Conservation (phyloP, 1,140 invertebrate genomes). For the Oryctes rhinoceros region DNA sequence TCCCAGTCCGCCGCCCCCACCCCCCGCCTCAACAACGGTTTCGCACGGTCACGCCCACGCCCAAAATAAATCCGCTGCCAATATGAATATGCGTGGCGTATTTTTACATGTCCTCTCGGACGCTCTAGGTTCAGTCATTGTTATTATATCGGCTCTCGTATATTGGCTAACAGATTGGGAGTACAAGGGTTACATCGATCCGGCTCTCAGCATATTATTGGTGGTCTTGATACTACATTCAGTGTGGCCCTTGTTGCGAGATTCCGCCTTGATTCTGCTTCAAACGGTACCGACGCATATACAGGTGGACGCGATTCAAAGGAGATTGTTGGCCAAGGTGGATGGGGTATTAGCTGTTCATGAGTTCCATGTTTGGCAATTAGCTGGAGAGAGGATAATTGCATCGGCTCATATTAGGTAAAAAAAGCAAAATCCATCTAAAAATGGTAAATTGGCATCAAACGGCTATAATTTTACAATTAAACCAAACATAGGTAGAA, state of each 20-base stretch:
- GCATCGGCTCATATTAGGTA: conserved; percentile 91
- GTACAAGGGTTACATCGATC: conserved; percentile 90
- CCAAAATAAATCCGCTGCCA: conserved; percentile 70
- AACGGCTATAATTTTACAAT: too few species aligned
- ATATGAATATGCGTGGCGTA: conserved; percentile 98
- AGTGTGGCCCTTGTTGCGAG: conserved; percentile 86
- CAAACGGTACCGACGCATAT: conserved; percentile 95
- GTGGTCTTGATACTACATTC: conserved; percentile 83
- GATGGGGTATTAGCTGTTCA: conserved; percentile 92
- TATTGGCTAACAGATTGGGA: conserved; percentile 89
- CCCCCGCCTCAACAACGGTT: conserved; percentile 54
- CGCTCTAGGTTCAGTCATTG: conserved; percentile 95
- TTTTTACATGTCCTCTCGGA: conserved; percentile 98
- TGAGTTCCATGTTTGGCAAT: conserved; percentile 94
- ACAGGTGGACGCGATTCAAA: conserved; percentile 88
- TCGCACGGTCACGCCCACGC: conserved; percentile 51
- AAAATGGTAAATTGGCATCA: too few species aligned
- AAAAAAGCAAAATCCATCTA: neutral
- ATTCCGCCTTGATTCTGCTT: conserved; percentile 87
- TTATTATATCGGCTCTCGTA: conserved; percentile 90
- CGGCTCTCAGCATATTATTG: conserved; percentile 85
- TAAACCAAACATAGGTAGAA: too few species aligned
- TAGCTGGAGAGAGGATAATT: conserved; percentile 91
- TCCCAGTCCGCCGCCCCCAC: conserved; percentile 61
- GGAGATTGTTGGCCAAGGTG: conserved; percentile 82